phyloP scores from a whole-genome alignment of 2,888 invertebrate genomes.

The Mimas tiliae region DNA sequence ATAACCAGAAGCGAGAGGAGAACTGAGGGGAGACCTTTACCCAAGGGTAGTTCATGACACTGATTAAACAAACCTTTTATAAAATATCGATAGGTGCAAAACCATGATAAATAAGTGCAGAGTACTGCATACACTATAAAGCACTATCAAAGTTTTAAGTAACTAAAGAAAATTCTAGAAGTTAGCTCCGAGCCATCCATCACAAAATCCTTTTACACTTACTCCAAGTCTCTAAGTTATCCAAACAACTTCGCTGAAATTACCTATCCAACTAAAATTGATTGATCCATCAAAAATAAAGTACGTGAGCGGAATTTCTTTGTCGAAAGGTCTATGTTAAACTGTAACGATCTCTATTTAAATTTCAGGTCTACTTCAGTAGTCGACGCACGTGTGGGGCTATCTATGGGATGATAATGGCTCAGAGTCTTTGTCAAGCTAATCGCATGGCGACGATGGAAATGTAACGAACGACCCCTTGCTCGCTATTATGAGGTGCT shows the following conservation, averaged over 20 bases:
- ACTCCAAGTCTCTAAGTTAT: background rate
- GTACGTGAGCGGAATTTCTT: conserved; percentile 18
- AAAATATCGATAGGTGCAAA: no score
- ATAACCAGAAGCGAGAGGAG: no score
- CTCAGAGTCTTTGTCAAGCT: conserved; percentile 17
- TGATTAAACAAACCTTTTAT: no score
- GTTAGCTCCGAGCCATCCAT: background rate
- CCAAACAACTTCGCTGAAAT: conserved; percentile 14
- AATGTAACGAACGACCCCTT: background rate
- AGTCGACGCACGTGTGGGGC: conserved; percentile 33
- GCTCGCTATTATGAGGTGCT: background rate
- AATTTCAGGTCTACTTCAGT: conserved; percentile 36
- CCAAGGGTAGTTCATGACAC: no score
- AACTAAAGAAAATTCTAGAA: background rate
- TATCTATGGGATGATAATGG: conserved; percentile 36
- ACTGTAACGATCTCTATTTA: conserved; percentile 36
- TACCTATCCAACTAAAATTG: conserved; percentile 14
- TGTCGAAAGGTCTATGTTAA: conserved; percentile 5
- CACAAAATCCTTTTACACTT: background rate
- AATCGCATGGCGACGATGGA: background rate
- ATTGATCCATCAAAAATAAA: conserved; percentile 25
- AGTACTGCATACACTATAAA: background rate
- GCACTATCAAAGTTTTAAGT: background rate
- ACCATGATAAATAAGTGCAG: no score
- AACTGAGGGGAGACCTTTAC: no score